These are phyloP conservation scores for Leptarthrus brevirostris DNA, from an alignment of 2,888 invertebrate species.

Conservation along the genomic window DNA sequence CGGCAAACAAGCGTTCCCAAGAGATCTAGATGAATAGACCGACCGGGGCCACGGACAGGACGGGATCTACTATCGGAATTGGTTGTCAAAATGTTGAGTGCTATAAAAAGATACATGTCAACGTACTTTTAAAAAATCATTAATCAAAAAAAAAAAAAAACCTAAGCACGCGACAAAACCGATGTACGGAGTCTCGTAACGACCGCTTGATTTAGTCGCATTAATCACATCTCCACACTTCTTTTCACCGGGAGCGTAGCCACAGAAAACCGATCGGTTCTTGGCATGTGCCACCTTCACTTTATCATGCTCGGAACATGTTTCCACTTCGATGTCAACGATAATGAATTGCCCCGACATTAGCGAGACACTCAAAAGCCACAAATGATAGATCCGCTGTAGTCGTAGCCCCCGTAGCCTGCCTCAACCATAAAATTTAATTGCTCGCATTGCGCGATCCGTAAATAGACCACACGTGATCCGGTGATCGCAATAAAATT, in stretches of 20 bases:
- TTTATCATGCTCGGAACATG: not conserved
- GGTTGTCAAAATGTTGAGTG: slow-evolving; percentile 36
- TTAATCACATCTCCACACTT: slow-evolving; percentile 38
- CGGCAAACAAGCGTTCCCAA: too few species aligned
- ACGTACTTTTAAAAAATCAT: slow-evolving; percentile 39
- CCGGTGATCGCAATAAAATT: not conserved
- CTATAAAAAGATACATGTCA: slow-evolving; percentile 35
- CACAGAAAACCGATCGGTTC: slow-evolving; percentile 13
- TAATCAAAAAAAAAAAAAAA: slow-evolving; percentile 40
- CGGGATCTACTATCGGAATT: not conserved
- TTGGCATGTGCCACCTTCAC: slow-evolving; percentile 25
- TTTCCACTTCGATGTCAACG: slow-evolving; percentile 18
- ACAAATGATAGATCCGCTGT: slow-evolving; percentile 14
- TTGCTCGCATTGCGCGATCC: slow-evolving; percentile 12
- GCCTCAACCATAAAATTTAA: slow-evolving; percentile 44
- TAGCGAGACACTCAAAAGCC: slow-evolving; percentile 24
- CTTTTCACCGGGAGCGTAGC: not conserved
- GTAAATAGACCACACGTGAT: slow-evolving; percentile 43
- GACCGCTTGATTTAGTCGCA: slow-evolving; percentile 36
- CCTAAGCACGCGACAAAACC: slow-evolving; percentile 36
- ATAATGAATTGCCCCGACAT: slow-evolving; percentile 41
- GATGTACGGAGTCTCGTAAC: slow-evolving; percentile 12
- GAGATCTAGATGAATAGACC: not conserved
- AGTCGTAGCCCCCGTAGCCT: not conserved
- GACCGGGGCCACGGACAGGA: too few species aligned